Base-by-base conservation (phyloP, 2,797 vertebrate genomes). In the Champsocephalus gunnari region DNA sequence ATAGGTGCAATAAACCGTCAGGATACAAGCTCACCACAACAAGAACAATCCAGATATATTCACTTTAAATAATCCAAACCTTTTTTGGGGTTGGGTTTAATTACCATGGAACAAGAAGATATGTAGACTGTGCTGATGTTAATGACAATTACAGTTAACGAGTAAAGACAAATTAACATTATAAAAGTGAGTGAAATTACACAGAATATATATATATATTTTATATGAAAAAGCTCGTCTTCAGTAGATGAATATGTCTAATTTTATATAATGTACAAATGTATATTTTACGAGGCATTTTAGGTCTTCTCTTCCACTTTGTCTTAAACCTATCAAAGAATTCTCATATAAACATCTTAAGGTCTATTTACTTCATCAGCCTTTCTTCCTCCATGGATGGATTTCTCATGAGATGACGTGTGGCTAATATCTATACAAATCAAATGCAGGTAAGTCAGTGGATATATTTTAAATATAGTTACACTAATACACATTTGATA, bases 91-190 rank as follows among this genome's bases (percentile, higher is more conserved):
- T 38, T 38, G 34, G 28, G 34, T 38, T 38, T 38, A 38, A 38
- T 38, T 6, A 9, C 34, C 34, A 38, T 38, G 34, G 34, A 9
- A 38, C 34, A 38, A 38, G 34, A 38, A 38, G 34, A 38, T 38
- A 38, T 28, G 28, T 38, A 38, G 34, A 38, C 34, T 38, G 34
- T 38, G 34, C 34, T 38, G 34, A 38, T 38, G 34, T 38, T 9
- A 38, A 38, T 49, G 17, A 12, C 21, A 9, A 24, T 56, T 38
- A 14, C 0, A 41, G 11, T 2, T 17, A 3, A 38, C 41, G n/a
- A 53, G 57, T 28, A 17, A 55, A 61, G 12, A 63, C 38, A 47
- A 63, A 79, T 57, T 0, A 32, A 51, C 9, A 66, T 28, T 28
- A 5, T 4, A 34, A 9, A 56, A 10, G 12, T 19, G 2, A 41